phyloP scores from a whole-genome alignment of 1,140 invertebrate genomes.

The Rhopalosiphum maidis region DNA sequence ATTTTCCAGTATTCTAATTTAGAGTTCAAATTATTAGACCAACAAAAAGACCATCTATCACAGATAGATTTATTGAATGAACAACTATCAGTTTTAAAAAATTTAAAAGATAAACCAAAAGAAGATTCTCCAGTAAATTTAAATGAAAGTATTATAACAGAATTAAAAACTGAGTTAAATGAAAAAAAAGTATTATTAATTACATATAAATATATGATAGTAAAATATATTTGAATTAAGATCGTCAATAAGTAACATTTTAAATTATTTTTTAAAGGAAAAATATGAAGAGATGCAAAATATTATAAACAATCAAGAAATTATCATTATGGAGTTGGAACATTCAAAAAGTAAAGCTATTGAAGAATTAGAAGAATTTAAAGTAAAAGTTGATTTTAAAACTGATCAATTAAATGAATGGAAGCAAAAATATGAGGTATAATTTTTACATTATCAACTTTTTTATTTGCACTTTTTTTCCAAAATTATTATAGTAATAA shows the following conservation, averaged over 20 bases:
- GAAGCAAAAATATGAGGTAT: slow-evolving; percentile 55
- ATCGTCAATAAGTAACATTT: background rate
- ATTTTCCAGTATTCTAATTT: slow-evolving; percentile 55
- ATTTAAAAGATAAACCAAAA: background rate
- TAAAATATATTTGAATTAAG: background rate
- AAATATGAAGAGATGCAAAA: slow-evolving; percentile 49
- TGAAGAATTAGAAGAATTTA: slow-evolving; percentile 40
- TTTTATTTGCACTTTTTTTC: background rate
- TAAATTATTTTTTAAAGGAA: slow-evolving; percentile 6
- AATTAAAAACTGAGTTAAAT: slow-evolving; percentile 44
- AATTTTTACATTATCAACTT: background rate
- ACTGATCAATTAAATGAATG: slow-evolving; percentile 49
- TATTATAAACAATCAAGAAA: slow-evolving; percentile 39
- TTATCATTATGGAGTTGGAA: slow-evolving; percentile 21
- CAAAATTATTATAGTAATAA: background rate
- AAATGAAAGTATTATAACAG: slow-evolving; percentile 49
- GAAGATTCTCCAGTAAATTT: slow-evolving; percentile 38
- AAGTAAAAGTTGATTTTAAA: slow-evolving; percentile 43
- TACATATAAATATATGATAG: background rate
- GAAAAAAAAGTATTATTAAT: slow-evolving; percentile 21
- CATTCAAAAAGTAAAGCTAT: background rate
- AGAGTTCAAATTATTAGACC: slow-evolving; percentile 48
- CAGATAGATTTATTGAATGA: slow-evolving; percentile 37
- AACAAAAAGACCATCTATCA: slow-evolving; percentile 37
- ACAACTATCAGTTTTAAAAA: background rate